Conservation (phyloP, 2,888 invertebrate species). For the Zaprionus obscuricornis region DNA sequence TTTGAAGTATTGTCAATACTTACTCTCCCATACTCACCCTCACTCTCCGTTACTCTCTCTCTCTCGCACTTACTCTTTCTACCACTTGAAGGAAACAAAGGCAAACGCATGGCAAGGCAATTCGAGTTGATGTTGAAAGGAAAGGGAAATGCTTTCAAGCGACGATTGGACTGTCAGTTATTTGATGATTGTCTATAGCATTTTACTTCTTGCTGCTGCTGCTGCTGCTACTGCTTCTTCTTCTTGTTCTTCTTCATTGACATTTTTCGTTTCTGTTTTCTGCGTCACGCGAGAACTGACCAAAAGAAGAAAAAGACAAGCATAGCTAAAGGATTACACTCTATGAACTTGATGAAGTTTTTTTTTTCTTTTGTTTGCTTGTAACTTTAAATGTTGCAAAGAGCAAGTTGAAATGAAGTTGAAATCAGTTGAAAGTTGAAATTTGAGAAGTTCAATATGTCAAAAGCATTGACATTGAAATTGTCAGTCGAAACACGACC, state of each 20-base stretch:
- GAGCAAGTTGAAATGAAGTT: too few species aligned
- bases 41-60: too few species aligned
- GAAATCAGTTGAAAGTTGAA: neutral
- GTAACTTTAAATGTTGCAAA: too few species aligned
- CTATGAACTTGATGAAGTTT: too few species aligned
- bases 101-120: conserved; percentile 23
- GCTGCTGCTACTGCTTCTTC: conserved; percentile 10
- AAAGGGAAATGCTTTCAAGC: conserved; percentile 45
- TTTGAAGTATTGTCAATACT: too few species aligned
- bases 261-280: conserved; percentile 12
- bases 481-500: conserved; percentile 16
- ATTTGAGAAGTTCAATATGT: conserved; percentile 24
- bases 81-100: neutral
- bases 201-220: conserved; percentile 30
- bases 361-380: too few species aligned
- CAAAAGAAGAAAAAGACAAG: conserved; percentile 32
- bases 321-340: neutral
- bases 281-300: conserved; percentile 52
- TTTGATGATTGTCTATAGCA: conserved; percentile 57
- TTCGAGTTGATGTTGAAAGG: conserved; percentile 7
- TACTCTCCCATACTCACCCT: too few species aligned
- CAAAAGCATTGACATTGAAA: conserved; percentile 25
- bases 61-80: too few species aligned
- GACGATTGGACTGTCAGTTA: conserved; percentile 62
- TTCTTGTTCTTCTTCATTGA: conserved; percentile 1